Evolutionary conservation across 2,113 vertebrate species (phyloP), one percentile per base, ranked within the genome.

Genomic region (Apeltes quadracus): DNA sequence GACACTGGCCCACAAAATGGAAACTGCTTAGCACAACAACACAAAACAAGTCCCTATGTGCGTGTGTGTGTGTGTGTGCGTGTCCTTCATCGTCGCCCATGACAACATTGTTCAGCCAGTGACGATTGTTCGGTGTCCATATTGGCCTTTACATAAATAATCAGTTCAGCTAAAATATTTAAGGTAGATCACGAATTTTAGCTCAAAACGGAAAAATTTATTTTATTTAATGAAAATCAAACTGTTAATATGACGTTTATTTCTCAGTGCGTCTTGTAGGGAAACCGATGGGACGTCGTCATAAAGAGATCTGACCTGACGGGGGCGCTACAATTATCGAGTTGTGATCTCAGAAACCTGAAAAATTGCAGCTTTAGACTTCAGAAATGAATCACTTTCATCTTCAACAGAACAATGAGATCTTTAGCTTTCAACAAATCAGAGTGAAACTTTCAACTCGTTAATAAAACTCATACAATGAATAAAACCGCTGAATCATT

Each of bases 1-100:
- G 65, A 70, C 61, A 72, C 53, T 46, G 66, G 7, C 20, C 44
- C 27, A 46, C 79, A 61, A 79, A 87, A 87, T 77, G 67, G 79
- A 88, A 89, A 87, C 1, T 46, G 79, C 83, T 84, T 85, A 85
- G 78, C 46, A 61, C 76, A 74, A 80, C 78, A 81, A 69, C 73
- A 71, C 16, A 75, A 81, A 79, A 65, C 15, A 0, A 3, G 57
- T 27, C 59, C 61, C 43, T 51, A 71, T 25, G 76, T 34, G 27
- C 7, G 32, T 7, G 32, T 7, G 32, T 34, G 32, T 34, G 32
- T 34, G 32, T 34, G 4, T 34, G 32, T 34, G 32, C 6, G 65
- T 64, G 56, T 11, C 16, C 63, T 51, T 43, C 1, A 57, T 44
- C 8, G 7, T 41, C 57, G 5, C 20, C 25, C 20, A 51, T 4